Conservation (phyloP, 1,140 invertebrate species). For the Neodiprion lecontei region DNA sequence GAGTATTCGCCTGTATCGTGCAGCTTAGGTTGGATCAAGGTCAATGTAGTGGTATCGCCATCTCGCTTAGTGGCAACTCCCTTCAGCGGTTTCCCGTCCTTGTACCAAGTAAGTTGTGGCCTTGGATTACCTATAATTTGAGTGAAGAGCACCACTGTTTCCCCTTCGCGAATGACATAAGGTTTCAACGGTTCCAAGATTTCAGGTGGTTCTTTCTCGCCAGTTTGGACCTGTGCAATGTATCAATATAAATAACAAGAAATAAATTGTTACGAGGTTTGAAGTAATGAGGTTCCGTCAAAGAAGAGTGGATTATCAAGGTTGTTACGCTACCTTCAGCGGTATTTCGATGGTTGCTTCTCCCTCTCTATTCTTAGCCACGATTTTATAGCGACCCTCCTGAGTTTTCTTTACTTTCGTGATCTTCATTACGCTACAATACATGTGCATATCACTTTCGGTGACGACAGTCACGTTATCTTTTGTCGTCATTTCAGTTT, state of each 20-base stretch:
- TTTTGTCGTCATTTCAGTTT: slow-evolving; percentile 71
- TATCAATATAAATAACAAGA: slow-evolving; percentile 17
- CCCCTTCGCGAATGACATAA: slow-evolving; percentile 78
- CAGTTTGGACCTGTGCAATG: slow-evolving; percentile 66
- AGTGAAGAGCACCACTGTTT: slow-evolving; percentile 76
- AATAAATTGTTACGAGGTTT: slow-evolving; percentile 9
- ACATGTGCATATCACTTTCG: slow-evolving; percentile 90
- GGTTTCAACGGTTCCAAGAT: slow-evolving; percentile 80
- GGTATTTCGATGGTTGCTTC: slow-evolving; percentile 83
- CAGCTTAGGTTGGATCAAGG: slow-evolving; percentile 70
- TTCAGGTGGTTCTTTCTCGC: slow-evolving; percentile 78
- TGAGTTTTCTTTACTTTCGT: slow-evolving; percentile 78
- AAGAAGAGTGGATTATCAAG: background rate
- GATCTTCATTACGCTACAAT: slow-evolving; percentile 82
- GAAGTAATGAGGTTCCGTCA: slow-evolving; percentile 10
- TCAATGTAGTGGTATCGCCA: slow-evolving; percentile 73
- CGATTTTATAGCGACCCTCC: slow-evolving; percentile 87
- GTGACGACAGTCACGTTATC: slow-evolving; percentile 74
- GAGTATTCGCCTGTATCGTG: slow-evolving; percentile 81
- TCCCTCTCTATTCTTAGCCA: slow-evolving; percentile 89
- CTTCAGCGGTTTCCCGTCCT: slow-evolving; percentile 75
- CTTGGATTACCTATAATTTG: slow-evolving; percentile 83
- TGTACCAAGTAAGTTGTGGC: slow-evolving; percentile 82
- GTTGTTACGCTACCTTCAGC: slow-evolving; percentile 69
- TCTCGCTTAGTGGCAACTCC: slow-evolving; percentile 66